phyloP scores from a whole-genome alignment of 2,113 vertebrate species.

The Hippopotamus amphibius region DNA sequence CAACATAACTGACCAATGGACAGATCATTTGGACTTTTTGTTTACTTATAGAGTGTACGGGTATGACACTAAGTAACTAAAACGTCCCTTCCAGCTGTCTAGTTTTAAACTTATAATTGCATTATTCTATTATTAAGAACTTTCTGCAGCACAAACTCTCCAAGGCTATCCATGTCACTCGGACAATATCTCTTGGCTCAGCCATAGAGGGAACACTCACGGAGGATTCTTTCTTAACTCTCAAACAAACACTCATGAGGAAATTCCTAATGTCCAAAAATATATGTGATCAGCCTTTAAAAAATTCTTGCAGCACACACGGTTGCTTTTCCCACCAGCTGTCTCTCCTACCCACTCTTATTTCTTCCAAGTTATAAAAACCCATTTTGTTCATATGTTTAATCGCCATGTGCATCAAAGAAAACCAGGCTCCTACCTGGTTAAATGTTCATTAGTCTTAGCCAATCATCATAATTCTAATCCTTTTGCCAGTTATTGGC shows the following conservation, averaged over 20 bases:
- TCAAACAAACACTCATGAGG: neutral
- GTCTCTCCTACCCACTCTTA: neutral
- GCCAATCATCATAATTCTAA: neutral
- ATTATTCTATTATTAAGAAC: neutral
- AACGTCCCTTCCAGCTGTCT: neutral
- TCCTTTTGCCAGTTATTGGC: neutral
- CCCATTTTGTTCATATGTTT: neutral
- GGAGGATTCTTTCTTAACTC: neutral
- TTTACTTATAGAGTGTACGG: neutral
- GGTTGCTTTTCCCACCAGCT: neutral
- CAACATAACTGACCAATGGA: neutral
- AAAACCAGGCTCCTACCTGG: neutral
- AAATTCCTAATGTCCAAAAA: slow-evolving; percentile 7
- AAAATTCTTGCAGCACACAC: neutral
- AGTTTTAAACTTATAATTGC: neutral
- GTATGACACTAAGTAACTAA: neutral
- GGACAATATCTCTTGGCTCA: neutral
- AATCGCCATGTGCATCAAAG: neutral
- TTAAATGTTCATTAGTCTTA: neutral
- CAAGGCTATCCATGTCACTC: neutral
- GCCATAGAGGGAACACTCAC: neutral
- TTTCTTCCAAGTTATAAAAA: neutral
- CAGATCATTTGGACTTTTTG: neutral
- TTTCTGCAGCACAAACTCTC: neutral
- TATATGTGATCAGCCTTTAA: neutral